Base-by-base conservation (phyloP, 2,113 vertebrate species). In the Petrocephalus microphthalmus region DNA sequence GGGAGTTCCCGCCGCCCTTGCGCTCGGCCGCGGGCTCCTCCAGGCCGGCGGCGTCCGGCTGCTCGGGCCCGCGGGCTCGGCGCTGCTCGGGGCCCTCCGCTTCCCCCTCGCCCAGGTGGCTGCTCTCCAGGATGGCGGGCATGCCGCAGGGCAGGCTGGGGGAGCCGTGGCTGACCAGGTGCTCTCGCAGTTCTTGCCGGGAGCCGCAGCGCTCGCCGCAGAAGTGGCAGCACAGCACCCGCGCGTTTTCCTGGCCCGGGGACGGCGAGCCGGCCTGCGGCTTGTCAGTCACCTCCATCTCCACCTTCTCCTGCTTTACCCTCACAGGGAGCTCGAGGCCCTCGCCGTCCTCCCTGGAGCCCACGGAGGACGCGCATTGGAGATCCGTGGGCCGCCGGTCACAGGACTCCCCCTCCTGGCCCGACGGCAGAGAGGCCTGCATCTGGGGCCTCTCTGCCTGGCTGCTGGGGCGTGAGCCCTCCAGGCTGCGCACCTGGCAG, bases 151-250 rank as follows among this genome's bases (percentile, higher is more conserved):
- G 96, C 87, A 96, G 94, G 0, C 95, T 94, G 82, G 95, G 95
- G 0, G 96, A 95, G 4, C 97, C 95, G 0, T 99, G 98, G 49
- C 95, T 97, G 91, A 97, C 96, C 81, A 99, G 91, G 92, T 99
- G 98, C 88, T 98, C 96, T 33, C 97, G 94, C 60, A 99, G 93
- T 47, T 93, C 96, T 1, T 94, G 93, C 0, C 96, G 96, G 0
- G 97, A 98, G 37, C 96, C 94, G 8, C 98, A 99, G 86, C 95
- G 95, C 87, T 99, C 97, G 3, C 98, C 98, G 0, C 98, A 99
- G 90, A 97, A 97, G 82, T 98, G 98, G 87, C 98, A 99, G 67
- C 96, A 91, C 89, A 98, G 96, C 8, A 92, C 93, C 88, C 90
- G 95, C 11, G 49, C 25, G 67, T 92, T 89, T 37, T 94, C 95